Conservation (phyloP, 2,797 vertebrate species). For the Chrosomus eos region DNA sequence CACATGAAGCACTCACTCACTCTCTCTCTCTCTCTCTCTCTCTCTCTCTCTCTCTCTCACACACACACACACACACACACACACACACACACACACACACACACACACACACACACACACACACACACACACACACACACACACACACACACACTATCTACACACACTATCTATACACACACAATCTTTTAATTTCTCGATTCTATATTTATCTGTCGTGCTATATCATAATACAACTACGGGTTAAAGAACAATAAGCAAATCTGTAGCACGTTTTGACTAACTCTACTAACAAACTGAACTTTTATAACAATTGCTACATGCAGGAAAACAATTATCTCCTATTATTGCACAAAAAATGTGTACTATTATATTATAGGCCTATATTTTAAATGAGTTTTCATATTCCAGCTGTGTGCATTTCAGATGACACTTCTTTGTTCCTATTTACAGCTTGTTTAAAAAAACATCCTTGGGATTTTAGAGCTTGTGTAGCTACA, state of each 20-base stretch:
- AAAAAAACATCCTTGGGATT: background rate
- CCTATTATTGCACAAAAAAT: background rate
- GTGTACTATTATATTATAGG: too few relatives aligned
- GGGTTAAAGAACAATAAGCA: background rate
- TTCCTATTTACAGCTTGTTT: background rate
- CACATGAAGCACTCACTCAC: background rate
- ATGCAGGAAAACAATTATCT: background rate
- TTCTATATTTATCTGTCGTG: background rate
- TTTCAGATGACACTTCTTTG: background rate
- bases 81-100: too few relatives aligned
- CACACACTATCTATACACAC: too few relatives aligned
- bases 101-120: too few relatives aligned
- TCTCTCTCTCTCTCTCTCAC: too few relatives aligned
- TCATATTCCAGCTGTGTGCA: too few relatives aligned
- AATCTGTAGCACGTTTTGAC: background rate
- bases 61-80: too few relatives aligned
- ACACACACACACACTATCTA: too few relatives aligned
- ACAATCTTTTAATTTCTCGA: background rate
- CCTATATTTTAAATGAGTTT: background rate
- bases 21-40: too few relatives aligned
- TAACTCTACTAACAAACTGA: too few relatives aligned
- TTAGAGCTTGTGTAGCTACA: background rate
- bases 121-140: too few relatives aligned
- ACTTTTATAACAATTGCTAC: background rate
- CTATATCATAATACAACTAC: background rate